Evolutionary conservation across 2,797 vertebrate genomes (phyloP).

Genomic region (Argyrosomus regius): DNA sequence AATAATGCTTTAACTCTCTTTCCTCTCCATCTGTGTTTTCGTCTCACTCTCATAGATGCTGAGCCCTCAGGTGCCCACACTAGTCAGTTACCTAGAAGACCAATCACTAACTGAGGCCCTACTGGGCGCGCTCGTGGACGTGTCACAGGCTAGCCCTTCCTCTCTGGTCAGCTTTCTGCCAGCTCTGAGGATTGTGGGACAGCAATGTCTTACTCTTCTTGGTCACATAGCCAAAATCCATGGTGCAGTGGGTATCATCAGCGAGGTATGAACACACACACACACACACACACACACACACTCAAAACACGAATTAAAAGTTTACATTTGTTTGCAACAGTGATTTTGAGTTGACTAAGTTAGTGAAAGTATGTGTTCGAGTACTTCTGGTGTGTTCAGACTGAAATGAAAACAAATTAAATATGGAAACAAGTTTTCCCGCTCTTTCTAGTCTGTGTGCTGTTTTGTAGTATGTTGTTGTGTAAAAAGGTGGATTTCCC

Average conservation of each 20-base stretch:
- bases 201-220: slow-evolving; percentile 86
- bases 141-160: slow-evolving; percentile 89
- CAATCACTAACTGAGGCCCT: slow-evolving; percentile 86
- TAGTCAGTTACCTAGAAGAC: slow-evolving; percentile 87
- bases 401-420: no score
- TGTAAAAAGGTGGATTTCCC: no score
- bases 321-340: neutral
- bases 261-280: slow-evolving; percentile 85
- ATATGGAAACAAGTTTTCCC: no score
- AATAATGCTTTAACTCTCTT: neutral
- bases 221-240: slow-evolving; percentile 93
- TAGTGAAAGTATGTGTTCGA: neutral
- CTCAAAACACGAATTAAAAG: neutral
- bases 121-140: slow-evolving; percentile 87
- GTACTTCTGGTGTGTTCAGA: no score
- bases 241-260: slow-evolving; percentile 90
- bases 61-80: slow-evolving; percentile 87
- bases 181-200: slow-evolving; percentile 84
- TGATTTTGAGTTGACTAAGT: neutral
- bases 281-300: slow-evolving; percentile 27
- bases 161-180: slow-evolving; percentile 89
- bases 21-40: slow-evolving; percentile 1
- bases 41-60: slow-evolving; percentile 82
- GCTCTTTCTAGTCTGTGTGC: no score
- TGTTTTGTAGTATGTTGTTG: no score